A percentile compares a stretch with the other conserved stretches of the same genome.
Conservation (phyloP, 2,797 vertebrate genomes). For the Dromococcyx pavoninus region DNA sequence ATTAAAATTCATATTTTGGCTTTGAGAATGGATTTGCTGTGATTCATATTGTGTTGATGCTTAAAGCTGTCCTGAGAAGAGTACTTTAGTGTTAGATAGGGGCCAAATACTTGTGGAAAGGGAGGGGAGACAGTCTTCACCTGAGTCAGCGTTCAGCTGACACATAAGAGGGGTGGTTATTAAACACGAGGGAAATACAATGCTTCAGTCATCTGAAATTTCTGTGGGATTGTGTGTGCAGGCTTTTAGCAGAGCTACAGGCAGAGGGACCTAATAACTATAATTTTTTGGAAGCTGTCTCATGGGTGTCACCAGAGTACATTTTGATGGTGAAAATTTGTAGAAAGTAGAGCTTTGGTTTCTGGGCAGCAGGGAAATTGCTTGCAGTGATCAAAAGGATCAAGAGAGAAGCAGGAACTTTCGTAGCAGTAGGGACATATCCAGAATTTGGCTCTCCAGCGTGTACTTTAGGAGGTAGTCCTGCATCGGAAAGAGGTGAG, state of each 20-base stretch:
- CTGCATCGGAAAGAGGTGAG: neutral
- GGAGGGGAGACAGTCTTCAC: conserved; percentile 9
- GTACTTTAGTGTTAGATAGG: neutral
- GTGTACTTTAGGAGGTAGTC: neutral
- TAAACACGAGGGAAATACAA: neutral
- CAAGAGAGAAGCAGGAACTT: neutral
- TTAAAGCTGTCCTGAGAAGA: neutral
- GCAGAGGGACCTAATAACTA: neutral
- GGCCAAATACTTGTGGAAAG: conserved; percentile 3
- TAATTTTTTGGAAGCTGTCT: neutral
- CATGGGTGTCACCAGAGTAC: neutral
- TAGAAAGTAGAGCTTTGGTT: neutral
- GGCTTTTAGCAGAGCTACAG: neutral
- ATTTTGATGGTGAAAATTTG: neutral
- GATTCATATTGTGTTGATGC: neutral
- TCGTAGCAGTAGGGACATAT: neutral
- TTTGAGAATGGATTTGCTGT: conserved; percentile 1
- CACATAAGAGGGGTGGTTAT: neutral
- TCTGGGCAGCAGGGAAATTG: neutral
- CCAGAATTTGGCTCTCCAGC: neutral
- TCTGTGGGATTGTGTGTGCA: neutral
- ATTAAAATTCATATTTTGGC: neutral
- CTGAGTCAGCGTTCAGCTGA: neutral
- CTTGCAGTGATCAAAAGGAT: neutral
- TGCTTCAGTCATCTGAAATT: conserved; percentile 42